These are phyloP conservation scores for Aptenodytes forsteri DNA, from an alignment of 2,113 vertebrate genomes.

Conservation along the genomic window DNA sequence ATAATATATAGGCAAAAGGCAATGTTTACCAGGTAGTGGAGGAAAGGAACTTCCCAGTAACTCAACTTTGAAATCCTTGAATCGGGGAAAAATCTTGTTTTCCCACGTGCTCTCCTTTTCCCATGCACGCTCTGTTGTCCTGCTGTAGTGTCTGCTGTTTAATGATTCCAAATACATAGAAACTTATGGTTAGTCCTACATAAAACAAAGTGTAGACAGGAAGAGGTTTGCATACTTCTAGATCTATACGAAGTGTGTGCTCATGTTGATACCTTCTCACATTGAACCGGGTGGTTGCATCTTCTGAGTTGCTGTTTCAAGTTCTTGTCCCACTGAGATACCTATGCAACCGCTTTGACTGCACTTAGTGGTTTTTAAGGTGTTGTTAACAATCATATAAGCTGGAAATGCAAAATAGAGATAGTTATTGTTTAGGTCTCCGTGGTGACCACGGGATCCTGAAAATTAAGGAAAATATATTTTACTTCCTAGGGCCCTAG, in stretches of 20 bases:
- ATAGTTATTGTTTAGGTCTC: not conserved
- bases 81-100: not conserved
- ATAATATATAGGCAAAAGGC: not conserved
- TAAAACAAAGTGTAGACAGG: not conserved
- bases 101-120: not conserved
- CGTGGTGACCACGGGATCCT: not conserved
- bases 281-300: fast-evolving
- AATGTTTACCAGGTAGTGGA: not conserved
- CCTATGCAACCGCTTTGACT: not conserved
- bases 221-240: not conserved
- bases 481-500: not conserved
- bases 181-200: not conserved
- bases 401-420: not conserved
- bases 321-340: not conserved
- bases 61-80: not conserved
- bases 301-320: not conserved
- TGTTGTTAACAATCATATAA: not conserved
- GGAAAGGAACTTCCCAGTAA: not conserved
- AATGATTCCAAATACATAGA: not conserved
- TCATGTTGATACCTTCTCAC: not conserved
- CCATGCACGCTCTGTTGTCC: fast-evolving
- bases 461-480: not conserved
- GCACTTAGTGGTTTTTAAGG: not conserved
- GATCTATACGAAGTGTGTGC: not conserved
- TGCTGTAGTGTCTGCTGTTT: not conserved